Evolutionary conservation across 2,113 vertebrate species (phyloP).

Genomic region (Gymnocephalus cernua): DNA sequence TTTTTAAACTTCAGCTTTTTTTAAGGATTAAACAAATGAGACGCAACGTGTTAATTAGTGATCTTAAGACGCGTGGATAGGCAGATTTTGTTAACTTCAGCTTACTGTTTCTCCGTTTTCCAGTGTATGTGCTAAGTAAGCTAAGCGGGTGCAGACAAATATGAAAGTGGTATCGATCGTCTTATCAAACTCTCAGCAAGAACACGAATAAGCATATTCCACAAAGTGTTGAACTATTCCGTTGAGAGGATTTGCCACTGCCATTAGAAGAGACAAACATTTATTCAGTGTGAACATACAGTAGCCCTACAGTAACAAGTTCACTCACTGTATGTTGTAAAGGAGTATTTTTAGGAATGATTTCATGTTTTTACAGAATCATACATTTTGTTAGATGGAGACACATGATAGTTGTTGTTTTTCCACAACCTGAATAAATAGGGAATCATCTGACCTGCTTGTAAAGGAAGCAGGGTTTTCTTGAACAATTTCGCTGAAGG

Average conservation of each 20-base stretch:
- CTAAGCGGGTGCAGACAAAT: no score
- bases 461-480: constrained; percentile 21
- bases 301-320: background rate
- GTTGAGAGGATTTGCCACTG: background rate
- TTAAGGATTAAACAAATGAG: no score
- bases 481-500: background rate
- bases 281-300: background rate
- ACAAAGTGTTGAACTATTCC: background rate
- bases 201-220: no score
- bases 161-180: no score
- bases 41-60: no score
- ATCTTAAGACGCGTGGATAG: no score
- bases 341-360: background rate
- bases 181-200: no score
- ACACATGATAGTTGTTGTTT: background rate
- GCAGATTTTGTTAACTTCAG: no score
- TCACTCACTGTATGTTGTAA: background rate
- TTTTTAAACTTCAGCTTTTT: no score
- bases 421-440: constrained; percentile 13
- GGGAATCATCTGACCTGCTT: constrained; percentile 19
- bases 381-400: background rate
- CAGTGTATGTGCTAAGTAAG: no score
- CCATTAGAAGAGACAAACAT: background rate
- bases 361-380: background rate
- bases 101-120: no score